These are phyloP conservation scores for Rachycentron canadum DNA, from an alignment of 2,797 vertebrate species.

Conservation along the genomic window DNA sequence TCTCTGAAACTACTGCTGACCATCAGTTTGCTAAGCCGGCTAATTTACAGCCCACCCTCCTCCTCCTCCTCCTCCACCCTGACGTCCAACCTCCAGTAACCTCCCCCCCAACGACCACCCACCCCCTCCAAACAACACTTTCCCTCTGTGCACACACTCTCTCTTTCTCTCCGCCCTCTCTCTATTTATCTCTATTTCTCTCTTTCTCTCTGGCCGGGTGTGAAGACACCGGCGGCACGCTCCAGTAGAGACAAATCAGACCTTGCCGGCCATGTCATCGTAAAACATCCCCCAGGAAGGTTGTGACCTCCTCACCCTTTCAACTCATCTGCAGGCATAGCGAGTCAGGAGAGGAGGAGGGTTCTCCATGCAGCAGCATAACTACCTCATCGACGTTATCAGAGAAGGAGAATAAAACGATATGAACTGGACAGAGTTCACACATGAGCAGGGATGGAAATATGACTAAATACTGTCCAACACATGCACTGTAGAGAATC, in stretches of 20 bases:
- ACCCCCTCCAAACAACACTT: conserved; percentile 15
- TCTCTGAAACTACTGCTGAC: conserved; percentile 73
- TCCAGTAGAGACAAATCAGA: conserved; percentile 85
- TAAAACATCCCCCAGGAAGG: conserved; percentile 85
- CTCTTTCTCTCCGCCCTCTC: conserved; percentile 41
- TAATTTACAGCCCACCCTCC: conserved; percentile 81
- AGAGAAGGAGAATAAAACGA: conserved; percentile 30
- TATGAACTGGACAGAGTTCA: conserved; percentile 11
- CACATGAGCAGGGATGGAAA: conserved; percentile 17
- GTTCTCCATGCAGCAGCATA: conserved; percentile 70
- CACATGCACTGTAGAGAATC: conserved; percentile 26
- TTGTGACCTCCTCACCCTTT: conserved; percentile 87
- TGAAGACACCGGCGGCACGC: conserved; percentile 83
- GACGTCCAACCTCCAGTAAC: conserved; percentile 38
- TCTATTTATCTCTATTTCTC: conserved; percentile 44
- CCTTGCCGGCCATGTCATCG: conserved; percentile 76
- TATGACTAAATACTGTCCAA: conserved; percentile 22
- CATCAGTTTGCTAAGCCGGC: conserved; percentile 73
- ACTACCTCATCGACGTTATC: conserved; percentile 56
- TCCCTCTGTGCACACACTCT: conserved; percentile 48
- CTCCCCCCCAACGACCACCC: background rate
- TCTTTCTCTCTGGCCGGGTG: conserved; percentile 65
- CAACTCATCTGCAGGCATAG: conserved; percentile 80
- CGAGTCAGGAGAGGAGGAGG: conserved; percentile 48
- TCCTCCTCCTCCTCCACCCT: conserved; percentile 46